A percentile compares a stretch with the other conserved stretches of the same genome.
Evolutionary conservation across 2,113 vertebrate species (phyloP).

Genomic region (Mormoops blainvillei): DNA sequence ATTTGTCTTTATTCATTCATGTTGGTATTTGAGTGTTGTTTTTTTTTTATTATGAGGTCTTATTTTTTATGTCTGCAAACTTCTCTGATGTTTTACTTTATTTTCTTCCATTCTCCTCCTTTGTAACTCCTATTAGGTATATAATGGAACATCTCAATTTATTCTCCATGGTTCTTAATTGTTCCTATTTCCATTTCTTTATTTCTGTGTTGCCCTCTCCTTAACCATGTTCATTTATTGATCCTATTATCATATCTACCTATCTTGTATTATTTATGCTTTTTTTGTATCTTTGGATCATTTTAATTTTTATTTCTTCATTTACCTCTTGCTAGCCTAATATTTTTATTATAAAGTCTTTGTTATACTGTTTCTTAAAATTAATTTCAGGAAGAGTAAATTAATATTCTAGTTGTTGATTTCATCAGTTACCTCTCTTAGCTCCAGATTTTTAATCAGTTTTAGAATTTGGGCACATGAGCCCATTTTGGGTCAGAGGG

Average conservation of each 20-base stretch:
- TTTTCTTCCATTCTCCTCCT: neutral
- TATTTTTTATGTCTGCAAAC: neutral
- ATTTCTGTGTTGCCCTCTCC: neutral
- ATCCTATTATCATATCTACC: neutral
- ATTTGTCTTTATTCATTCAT: neutral
- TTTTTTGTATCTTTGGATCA: neutral
- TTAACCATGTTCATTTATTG: neutral
- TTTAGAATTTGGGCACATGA: neutral
- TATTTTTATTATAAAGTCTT: neutral
- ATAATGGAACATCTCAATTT: neutral
- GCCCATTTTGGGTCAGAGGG: neutral
- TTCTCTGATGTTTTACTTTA: neutral
- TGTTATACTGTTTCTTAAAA: neutral
- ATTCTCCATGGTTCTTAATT: neutral
- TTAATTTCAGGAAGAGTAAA: neutral
- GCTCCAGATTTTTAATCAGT: neutral
- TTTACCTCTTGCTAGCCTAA: neutral
- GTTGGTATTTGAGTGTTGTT: neutral
- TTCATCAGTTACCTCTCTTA: neutral
- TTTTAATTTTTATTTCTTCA: neutral
- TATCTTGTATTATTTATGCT: neutral
- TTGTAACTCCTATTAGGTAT: neutral
- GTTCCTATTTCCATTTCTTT: neutral
- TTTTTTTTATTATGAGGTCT: neutral
- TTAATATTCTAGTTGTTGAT: neutral